Base-by-base conservation (phyloP, 1,140 invertebrate species). In the Himalopsyche phryganea region DNA sequence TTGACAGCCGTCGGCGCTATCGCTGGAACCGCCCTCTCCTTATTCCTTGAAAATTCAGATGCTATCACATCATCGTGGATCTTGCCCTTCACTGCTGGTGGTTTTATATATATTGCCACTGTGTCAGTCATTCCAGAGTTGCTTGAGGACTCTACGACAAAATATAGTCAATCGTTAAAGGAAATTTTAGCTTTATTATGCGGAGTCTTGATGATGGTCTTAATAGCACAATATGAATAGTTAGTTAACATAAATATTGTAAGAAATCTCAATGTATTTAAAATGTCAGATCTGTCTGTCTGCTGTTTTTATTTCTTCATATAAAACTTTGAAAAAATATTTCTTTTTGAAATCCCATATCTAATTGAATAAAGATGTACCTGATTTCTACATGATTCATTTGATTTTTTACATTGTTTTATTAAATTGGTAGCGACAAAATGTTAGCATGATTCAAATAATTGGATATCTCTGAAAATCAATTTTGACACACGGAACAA, bases 51-150 rank as follows among this genome's bases (percentile, higher is more conserved):
- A 71, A 89, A 86, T 58, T 83, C 81, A 71, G 88, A 87, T 69
- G 85, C 87, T 56, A 74, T 89, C 58, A 87, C 91, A 3, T 89
- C 89, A 32, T 80, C 84, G 10, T 91, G 92, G 83, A 91, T 97
- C 58, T 78, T 98, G 44, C 94, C 96, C 28, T 97, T 98, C 69
- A 98, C 96, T 35, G 96, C 96, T 55, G 96, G 95, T 52, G 96
- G 96, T 14, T 98, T 98, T 72, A 98, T 98, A 73, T 98, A 98
- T 72, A 97, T 98, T 66, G 95, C 95, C 11, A 94, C 94, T 19
- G 96, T 98, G 0, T 95, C 93, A 48, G 91, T 97, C 1, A 96
- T 98, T 73, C 95, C 96, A 45, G 94, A 98, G 75, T 79, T 98
- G 18, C 78, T 98, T 53, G 84, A 87, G 68, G 89, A 93, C 66